Base-by-base conservation (phyloP, 2,797 vertebrate species). In the Miichthys miiuy region DNA sequence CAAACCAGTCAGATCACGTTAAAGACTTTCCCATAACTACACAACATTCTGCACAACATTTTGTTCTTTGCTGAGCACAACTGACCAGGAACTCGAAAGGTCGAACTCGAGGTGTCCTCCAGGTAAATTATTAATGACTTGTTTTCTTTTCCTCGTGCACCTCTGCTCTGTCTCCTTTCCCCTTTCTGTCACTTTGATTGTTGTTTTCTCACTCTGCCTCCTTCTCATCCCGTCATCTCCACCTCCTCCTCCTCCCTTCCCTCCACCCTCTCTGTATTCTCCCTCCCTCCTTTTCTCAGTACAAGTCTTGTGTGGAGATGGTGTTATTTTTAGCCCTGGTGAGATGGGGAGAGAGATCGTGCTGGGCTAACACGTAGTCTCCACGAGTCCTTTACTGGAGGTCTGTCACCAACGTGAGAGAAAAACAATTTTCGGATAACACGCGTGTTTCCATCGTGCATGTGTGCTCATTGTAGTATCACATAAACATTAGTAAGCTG, bases 71-170 rank as follows among this genome's bases (percentile, higher is more conserved):
- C 77, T 69, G 52, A 86, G 57, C 80, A 55, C 47, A 41, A 12
- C 67, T 86, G 88, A 82, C 87, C 90, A 76, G 72, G 34, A 86
- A 30, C 76, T 69, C n/a, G n/a, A 90, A 91, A 91, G 92, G 88
- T 92, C 75, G 81, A 73, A 66, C 74, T 65, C 5, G 55, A 93
- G 88, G 83, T 79, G 84, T 89, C 88, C 86, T 75, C 67, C 68
- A 82, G 86, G 88, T 94, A 72, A 92, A 94, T 93, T 84, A 93
- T 94, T 89, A 88, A 93, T 88, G 82, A 60, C 78, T 83, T 86
- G 79, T 84, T 85, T 83, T 85, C 71, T 78, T 87, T 87, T 72
- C 77, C 68, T 75, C 66, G 63, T 54, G 44, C 68, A 77, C 83
- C 72, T 74, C 55, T 74, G 63, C 67, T 67, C 72, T 5, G 7